Evolutionary conservation across 2,113 vertebrate genomes (phyloP), one percentile per base, ranked within the genome.

Genomic region (Mus spicilegus): DNA sequence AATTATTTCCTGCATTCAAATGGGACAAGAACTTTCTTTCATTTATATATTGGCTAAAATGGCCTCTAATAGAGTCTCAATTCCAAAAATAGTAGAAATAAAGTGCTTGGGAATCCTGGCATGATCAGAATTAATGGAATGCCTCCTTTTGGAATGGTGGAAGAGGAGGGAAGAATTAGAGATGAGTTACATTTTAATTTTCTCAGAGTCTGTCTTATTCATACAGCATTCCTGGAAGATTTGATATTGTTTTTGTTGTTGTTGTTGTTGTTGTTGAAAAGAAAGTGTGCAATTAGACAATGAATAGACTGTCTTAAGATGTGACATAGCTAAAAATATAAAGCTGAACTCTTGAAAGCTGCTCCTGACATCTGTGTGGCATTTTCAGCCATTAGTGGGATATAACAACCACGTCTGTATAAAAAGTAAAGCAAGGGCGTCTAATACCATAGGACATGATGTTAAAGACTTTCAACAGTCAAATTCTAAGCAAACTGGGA

Each of bases 201-300:
- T 88, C 73, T 49, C 46, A 51, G 54, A 54, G 22, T 58, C 36
- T 73, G 10, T 67, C 65, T 89, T 95, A 81, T 82, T 95, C 72
- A 90, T 26, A 6, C 9, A 65, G 16, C 12, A 13, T 51, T 92
- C 80, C 19, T 67, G n/a, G 28, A 61, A 94, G 56, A 89, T 33
- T 85, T 92, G 58, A 17, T 78, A 78, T 90, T 42, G 42, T 42
- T 92, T 85, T 75, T 63, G 9, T 75, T 63, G 12, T 82, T 89
- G 77, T 80, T 89, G 77, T 80, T 92, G 81, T 75, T 63, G 9
- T 75, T 63, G 12, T 82, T 89, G 77, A 82, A 95, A 95, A 36
- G 86, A 93, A 85, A n/a, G 24, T 36, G 13, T 61, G 46, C 16
- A 42, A 11, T 30, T 93, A 16, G 85, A 81, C 80, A 94, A 54